These are phyloP conservation scores for Zapus hudsonius DNA, from an alignment of 2,113 vertebrate genomes.

Conservation along the genomic window DNA sequence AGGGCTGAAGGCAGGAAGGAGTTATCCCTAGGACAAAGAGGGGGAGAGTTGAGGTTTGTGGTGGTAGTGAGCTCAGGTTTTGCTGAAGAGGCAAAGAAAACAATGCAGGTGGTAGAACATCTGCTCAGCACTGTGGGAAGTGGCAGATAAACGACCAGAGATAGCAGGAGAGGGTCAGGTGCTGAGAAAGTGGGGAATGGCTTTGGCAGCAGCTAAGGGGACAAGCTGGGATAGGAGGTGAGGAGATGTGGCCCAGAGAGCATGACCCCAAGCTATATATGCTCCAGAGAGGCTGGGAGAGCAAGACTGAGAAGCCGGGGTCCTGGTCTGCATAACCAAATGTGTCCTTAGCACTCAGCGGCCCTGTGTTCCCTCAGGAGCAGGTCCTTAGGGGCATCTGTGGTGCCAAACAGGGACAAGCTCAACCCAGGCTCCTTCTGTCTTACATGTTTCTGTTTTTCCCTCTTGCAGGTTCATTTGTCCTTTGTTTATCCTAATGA, in stretches of 20 bases:
- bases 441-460: neutral
- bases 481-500: conserved; percentile 96
- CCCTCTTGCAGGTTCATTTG: conserved; percentile 89
- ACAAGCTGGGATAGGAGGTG: neutral
- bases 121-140: neutral
- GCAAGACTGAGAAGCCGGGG: neutral
- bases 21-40: neutral
- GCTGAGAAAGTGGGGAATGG: neutral
- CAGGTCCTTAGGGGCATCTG: too few relatives aligned
- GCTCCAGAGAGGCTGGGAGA: neutral
- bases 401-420: too few relatives aligned
- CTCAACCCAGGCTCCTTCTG: neutral
- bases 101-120: neutral
- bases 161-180: neutral
- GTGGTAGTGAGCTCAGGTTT: neutral
- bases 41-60: neutral
- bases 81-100: neutral
- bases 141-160: neutral
- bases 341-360: neutral
- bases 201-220: neutral
- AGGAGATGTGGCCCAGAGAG: fast-evolving
- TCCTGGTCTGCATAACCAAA: fast-evolving
- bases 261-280: fast-evolving
- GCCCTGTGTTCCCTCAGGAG: neutral
- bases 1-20: neutral